Evolutionary conservation across 1,140 invertebrate genomes (phyloP).

Genomic region (Maniola jurtina): DNA sequence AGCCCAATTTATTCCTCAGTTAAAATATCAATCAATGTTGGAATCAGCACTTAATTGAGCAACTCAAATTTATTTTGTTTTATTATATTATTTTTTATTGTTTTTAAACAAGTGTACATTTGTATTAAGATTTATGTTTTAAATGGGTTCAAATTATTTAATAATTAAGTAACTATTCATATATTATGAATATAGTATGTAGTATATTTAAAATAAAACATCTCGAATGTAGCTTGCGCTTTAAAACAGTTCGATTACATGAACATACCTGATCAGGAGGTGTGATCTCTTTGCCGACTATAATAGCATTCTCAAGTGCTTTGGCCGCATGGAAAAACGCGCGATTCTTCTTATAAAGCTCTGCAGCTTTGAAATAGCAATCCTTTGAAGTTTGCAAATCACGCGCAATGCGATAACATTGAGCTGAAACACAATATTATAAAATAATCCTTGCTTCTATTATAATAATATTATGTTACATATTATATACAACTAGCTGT

Average conservation of each 20-base stretch:
- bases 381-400: conserved; percentile 90
- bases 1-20: too few species aligned
- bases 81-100: too few species aligned
- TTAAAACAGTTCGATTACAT: background rate
- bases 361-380: conserved; percentile 90
- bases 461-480: too few species aligned
- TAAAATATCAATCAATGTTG: too few species aligned
- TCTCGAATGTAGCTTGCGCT: background rate
- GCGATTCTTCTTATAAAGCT: conserved; percentile 91
- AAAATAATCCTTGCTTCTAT: background rate
- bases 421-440: conserved; percentile 81
- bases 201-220: background rate
- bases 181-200: too few species aligned
- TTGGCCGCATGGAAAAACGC: conserved; percentile 95
- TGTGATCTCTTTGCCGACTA: conserved; percentile 87
- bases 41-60: too few species aligned
- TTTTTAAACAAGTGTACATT: too few species aligned
- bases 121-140: too few species aligned
- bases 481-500: too few species aligned
- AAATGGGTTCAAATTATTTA: too few species aligned
- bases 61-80: too few species aligned
- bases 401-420: conserved; percentile 93
- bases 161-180: too few species aligned
- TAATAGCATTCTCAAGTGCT: conserved; percentile 84
- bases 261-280: conserved; percentile 55